These are phyloP conservation scores for Meliscaeva auricollis DNA, from an alignment of 2,888 invertebrate species.

Conservation along the genomic window DNA sequence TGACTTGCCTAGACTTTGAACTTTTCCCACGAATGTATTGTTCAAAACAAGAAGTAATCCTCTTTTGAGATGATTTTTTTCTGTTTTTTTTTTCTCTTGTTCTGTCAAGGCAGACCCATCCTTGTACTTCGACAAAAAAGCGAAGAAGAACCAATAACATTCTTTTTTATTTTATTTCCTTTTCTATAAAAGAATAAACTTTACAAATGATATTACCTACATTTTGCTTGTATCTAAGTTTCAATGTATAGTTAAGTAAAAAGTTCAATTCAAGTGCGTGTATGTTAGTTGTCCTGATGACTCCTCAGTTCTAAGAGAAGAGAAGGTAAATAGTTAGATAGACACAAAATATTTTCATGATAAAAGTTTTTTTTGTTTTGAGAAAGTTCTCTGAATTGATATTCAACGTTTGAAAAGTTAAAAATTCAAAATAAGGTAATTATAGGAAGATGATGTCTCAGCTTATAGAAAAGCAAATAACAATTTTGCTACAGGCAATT, in stretches of 20 bases:
- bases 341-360: conserved; percentile 16
- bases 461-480: conserved; percentile 11
- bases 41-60: conserved; percentile 38
- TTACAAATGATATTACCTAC: conserved; percentile 31
- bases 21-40: conserved; percentile 53
- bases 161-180: conserved; percentile 27
- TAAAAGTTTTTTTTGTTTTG: conserved; percentile 33
- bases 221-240: conserved; percentile 19
- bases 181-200: conserved; percentile 37
- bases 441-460: conserved; percentile 8
- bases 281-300: conserved; percentile 7
- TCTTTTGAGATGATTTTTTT: conserved; percentile 38
- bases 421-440: conserved; percentile 22
- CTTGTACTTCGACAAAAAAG: conserved; percentile 33
- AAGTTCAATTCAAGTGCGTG: conserved; percentile 42
- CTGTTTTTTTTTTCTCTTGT: background rate
- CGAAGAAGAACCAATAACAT: conserved; percentile 22
- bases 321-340: conserved; percentile 1
- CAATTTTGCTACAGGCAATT: conserved; percentile 10
- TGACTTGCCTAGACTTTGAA: conserved; percentile 46
- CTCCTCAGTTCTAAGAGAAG: background rate
- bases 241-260: conserved; percentile 4
- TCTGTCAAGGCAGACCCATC: conserved; percentile 13
- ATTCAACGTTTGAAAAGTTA: conserved; percentile 37
- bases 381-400: conserved; percentile 34